Conservation (phyloP, 2,888 invertebrate species). For the Cephus runcator region DNA sequence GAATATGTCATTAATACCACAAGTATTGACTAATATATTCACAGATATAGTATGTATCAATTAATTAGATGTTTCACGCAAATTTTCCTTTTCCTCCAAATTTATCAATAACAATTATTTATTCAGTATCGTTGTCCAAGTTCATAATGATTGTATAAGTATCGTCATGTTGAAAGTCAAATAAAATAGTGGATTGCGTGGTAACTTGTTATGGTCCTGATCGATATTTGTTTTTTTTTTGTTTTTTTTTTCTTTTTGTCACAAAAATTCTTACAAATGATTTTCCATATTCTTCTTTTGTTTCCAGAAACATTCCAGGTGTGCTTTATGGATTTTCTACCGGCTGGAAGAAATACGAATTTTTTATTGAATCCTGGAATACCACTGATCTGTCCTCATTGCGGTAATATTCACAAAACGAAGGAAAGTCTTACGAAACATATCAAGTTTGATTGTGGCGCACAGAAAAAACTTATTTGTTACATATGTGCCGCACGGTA, state of each 20-base stretch:
- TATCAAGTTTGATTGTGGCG: conserved; percentile 64
- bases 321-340: no score
- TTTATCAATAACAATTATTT: no score
- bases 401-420: conserved; percentile 60
- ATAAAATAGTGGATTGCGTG: no score
- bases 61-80: neutral
- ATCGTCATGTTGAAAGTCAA: no score
- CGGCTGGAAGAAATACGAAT: no score
- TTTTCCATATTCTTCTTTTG: conserved; percentile 14
- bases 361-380: neutral
- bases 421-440: conserved; percentile 61
- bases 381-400: conserved; percentile 50
- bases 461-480: conserved; percentile 49
- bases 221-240: no score
- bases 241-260: no score
- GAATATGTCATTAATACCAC: conserved; percentile 44
- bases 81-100: no score
- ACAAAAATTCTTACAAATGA: neutral
- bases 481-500: conserved; percentile 47
- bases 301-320: conserved; percentile 26
- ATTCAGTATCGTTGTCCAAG: no score
- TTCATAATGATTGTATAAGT: no score
- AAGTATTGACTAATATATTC: neutral
- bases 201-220: no score
- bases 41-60: neutral